phyloP scores from a whole-genome alignment of 1,140 invertebrate species.

The Heliconius hewitsoni region DNA sequence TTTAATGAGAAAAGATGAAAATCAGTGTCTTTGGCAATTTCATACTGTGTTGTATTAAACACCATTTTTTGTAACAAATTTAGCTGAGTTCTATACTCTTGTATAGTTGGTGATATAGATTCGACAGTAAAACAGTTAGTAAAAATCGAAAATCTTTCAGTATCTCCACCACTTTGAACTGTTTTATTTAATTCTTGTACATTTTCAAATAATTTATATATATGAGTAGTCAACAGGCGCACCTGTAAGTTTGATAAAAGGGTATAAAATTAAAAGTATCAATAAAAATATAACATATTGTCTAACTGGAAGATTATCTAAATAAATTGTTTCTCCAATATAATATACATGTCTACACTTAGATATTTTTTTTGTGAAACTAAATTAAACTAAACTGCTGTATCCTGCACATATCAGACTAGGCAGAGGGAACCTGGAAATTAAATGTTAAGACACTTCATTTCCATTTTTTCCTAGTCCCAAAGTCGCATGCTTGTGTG shows the following conservation, averaged over 20 bases:
- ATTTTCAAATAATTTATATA: conserved; percentile 87
- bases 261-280: too few relatives aligned
- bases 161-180: conserved; percentile 48
- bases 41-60: conserved; percentile 82
- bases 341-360: too few relatives aligned
- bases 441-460: too few relatives aligned
- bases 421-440: too few relatives aligned
- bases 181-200: conserved; percentile 71
- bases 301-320: too few relatives aligned
- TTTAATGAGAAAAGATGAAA: conserved; percentile 85
- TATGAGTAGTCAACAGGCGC: conserved; percentile 85
- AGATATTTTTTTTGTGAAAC: too few relatives aligned
- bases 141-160: conserved; percentile 83
- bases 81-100: conserved; percentile 90
- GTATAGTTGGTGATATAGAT: conserved; percentile 84
- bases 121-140: conserved; percentile 87
- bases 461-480: too few relatives aligned
- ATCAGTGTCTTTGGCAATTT: conserved; percentile 80
- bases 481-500: too few relatives aligned
- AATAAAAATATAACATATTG: too few relatives aligned
- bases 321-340: too few relatives aligned
- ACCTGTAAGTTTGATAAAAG: conserved; percentile 81
- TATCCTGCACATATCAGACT: too few relatives aligned
- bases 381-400: too few relatives aligned
- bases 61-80: conserved; percentile 87